Percentiles rank a stretch among this genome's conserved stretches.
phyloP scores from a whole-genome alignment of 2,888 invertebrate species.

The Actias luna region DNA sequence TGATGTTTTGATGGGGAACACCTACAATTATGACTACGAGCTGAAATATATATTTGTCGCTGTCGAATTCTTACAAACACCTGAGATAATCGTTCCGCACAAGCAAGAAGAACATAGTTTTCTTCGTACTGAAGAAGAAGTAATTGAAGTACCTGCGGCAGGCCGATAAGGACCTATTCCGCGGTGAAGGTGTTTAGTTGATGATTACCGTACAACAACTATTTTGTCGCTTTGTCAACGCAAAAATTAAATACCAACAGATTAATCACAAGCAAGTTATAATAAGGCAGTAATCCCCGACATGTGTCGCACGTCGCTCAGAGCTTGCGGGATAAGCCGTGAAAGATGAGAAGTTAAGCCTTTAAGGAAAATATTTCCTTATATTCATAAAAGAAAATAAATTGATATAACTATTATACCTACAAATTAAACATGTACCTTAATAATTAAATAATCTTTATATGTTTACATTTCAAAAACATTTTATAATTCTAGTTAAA shows the following conservation, averaged over 20 bases:
- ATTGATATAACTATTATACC: neutral
- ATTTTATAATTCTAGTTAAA: neutral
- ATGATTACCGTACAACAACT: no score
- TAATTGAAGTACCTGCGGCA: no score
- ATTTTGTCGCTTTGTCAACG: neutral
- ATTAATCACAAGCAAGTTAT: conserved; percentile 25
- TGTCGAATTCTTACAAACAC: no score
- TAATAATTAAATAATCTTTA: neutral
- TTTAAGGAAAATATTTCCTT: conserved; percentile 17
- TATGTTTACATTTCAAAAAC: neutral
- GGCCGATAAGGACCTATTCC: no score
- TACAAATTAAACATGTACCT: neutral
- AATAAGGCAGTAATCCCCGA: conserved; percentile 32
- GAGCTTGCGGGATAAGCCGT: conserved; percentile 26
- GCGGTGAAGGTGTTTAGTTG: no score
- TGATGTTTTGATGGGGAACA: no score
- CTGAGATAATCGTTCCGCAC: no score
- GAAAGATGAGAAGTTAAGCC: conserved; percentile 26
- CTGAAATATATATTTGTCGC: no score
- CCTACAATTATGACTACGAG: no score
- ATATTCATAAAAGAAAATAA: conserved; percentile 6
- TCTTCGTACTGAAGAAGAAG: no score
- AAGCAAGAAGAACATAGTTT: no score
- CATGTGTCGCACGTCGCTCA: conserved; percentile 31
- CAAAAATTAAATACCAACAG: conserved; percentile 2